Evolutionary conservation across 2,113 vertebrate species (phyloP), one percentile per base, ranked within the genome.

Genomic region (Oncorhynchus nerka): DNA sequence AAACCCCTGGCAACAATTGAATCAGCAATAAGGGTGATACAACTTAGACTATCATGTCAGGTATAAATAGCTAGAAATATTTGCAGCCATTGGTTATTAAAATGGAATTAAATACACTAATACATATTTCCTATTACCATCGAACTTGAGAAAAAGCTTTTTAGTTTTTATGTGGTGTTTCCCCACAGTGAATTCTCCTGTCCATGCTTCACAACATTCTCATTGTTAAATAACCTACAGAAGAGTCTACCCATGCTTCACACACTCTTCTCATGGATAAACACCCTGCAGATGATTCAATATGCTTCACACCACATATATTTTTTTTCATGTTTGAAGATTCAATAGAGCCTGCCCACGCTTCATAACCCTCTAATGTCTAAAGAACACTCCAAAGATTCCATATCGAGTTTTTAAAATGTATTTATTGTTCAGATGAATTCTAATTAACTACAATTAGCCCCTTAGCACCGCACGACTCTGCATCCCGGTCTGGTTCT

Each of bases 381-480:
- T 16, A 55, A 55, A 55, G 1, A 55, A 67, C 30, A 32, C 65
- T 6, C 65, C 26, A 30, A 7, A 32, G 9, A 79, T 85, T 86
- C 85, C 87, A 80, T 87, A 79, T 82, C 9, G 2, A 78, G 55
- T 81, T 71, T 81, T 45, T 77, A 64, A 68, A 80, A 80, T 78
- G 57, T 71, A 71, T 77, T 83, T 79, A 77, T 64, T 81, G 80
- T 80, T 3, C 71, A 32, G 81, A 84, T 90, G 83, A 90, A 87
- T 89, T 86, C 57, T 84, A 91, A 91, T 90, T 90, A 89, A 80
- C 75, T 84, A 48, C 71, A 88, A 90, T 89, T 87, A 87, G 86
- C 79, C 55, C 68, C 78, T 78, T 68, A 78, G 78, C n/a, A 4
- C 4, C 48, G 75, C 66, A 28, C 57, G 8, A n/a, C n/a, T 19